Evolutionary conservation across 2,888 invertebrate genomes (phyloP), one percentile per base, ranked within the genome.

Genomic region (Alentia gelatinosa): DNA sequence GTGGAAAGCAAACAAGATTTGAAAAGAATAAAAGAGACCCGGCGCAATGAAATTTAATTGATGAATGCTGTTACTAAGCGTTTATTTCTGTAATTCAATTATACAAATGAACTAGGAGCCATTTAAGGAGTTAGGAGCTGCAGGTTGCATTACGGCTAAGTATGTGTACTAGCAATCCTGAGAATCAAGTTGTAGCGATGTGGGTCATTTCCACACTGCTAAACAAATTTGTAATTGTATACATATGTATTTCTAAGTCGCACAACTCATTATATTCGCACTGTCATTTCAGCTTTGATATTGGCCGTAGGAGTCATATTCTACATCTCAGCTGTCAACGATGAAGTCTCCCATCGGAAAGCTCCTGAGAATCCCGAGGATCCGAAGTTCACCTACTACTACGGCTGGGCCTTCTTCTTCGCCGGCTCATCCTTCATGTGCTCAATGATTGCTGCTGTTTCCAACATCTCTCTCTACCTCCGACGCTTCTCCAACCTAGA

Each of bases 381-480:
- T 0, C 93, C 93, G 33, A 89, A 75, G 50, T 95, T 95, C 92
- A 89, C 90, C 1, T 95, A 95, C 92, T 92, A 91, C 7, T 95
- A 95, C 92, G 95, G 95, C 26, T 96, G 95, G 95, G 95, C 96
- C 5, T 95, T 96, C 92, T 94, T 94, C 92, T 95, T 94, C 79
- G 95, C 95, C 39, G 96, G 95, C 1, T 93, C 94, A 26, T 94
- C 95, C 5, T 96, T 95, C 92, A 93, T 96, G 68, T 93, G 94
- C 50, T 93, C 95, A 15, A 95, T 95, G 93, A 91, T 94, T 23
- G 94, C 95, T 7, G 95, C 95, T 1, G 95, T 96, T 7, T 93
- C 95, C 39, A 94, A 94, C 90, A 94, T 96, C 68, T 94, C 95
- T 0, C 92, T 95, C 37, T 95, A 95, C 93, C 94, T 96, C 89